Base-by-base conservation (phyloP, 2,113 vertebrate species). In the Sisor rabdophorus region DNA sequence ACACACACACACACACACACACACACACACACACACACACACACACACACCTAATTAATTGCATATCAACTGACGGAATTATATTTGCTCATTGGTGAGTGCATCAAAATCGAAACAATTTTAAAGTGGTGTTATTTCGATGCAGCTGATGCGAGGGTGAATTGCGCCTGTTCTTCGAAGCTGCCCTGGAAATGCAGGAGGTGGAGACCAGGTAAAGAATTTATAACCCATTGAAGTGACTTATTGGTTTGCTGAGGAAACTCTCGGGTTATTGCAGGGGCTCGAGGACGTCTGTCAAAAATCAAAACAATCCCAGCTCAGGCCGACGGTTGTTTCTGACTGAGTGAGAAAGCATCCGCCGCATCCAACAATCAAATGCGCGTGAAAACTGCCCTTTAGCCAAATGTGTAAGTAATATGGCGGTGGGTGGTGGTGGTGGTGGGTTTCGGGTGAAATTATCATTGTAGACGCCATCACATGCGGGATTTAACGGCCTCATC, bases 191-290 rank as follows among this genome's bases (percentile, higher is more conserved):
- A 50, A 32, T 26, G 53, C 59, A 59, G 75, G 67, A 50, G 52
- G 58, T 68, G 69, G 55, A 28, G 30, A 19, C 48, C 54, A 55
- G 69, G 71, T 73, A 52, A 81, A 55, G 80, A 77, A 79, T 79
- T 81, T 71, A 84, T 75, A 71, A 63, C 64, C 54, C 77, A 55
- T 64, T 73, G 72, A 81, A 75, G 52, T n/a, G 65, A 55, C 73
- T 81, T 84, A 84, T 84, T 81, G 82, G 48, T 70, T 79, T n/a
- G 36, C 36, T 26, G 74, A 67, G 79, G 73, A 78, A 60, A 47
- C 32, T 48, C 10, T 44, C 26, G 65, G 73, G 71, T 84, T 81
- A 79, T 76, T 81, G 77, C 76, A 50, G 44, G 54, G 63, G 70
- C 80, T 79, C 30, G 53, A 77, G 82, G 82, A 73, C 28, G 59